A percentile compares a stretch with the other conserved stretches of the same genome.
These are phyloP conservation scores for Dione juno DNA, from an alignment of 2,888 invertebrate species.

Conservation along the genomic window DNA sequence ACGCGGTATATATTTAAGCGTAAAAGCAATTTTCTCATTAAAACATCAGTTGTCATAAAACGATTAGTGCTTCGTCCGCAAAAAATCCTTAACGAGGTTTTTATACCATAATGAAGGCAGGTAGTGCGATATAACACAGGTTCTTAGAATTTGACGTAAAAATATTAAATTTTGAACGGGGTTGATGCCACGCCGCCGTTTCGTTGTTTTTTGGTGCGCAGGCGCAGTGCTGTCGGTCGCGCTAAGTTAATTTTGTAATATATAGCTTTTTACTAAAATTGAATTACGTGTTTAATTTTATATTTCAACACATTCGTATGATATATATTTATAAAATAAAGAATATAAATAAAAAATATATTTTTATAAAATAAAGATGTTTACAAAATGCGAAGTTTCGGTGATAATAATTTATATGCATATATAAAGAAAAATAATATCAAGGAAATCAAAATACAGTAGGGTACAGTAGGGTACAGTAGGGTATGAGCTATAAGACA, in stretches of 20 bases:
- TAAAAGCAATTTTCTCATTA: slow-evolving; percentile 58
- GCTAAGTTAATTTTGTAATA: slow-evolving; percentile 31
- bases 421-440: too few species aligned
- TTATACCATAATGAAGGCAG: slow-evolving; percentile 65
- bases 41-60: slow-evolving; percentile 75
- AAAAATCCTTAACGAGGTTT: slow-evolving; percentile 76
- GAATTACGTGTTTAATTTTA: background rate
- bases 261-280: slow-evolving; percentile 17
- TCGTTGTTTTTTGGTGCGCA: slow-evolving; percentile 34
- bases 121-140: slow-evolving; percentile 52
- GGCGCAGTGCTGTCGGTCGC: slow-evolving; percentile 35
- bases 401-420: background rate
- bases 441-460: background rate
- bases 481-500: too few species aligned
- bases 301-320: background rate
- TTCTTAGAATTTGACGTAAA: slow-evolving; percentile 49
- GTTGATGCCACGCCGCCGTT: slow-evolving; percentile 38
- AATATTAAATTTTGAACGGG: slow-evolving; percentile 40
- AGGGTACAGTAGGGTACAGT: too few species aligned
- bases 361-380: background rate
- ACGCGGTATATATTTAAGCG: slow-evolving; percentile 13
- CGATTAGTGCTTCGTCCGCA: slow-evolving; percentile 69
- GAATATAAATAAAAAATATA: background rate
- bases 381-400: background rate
- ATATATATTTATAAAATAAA: background rate